Base-by-base conservation (phyloP, 2,888 invertebrate genomes). In the Minunthozetes semirufus region DNA sequence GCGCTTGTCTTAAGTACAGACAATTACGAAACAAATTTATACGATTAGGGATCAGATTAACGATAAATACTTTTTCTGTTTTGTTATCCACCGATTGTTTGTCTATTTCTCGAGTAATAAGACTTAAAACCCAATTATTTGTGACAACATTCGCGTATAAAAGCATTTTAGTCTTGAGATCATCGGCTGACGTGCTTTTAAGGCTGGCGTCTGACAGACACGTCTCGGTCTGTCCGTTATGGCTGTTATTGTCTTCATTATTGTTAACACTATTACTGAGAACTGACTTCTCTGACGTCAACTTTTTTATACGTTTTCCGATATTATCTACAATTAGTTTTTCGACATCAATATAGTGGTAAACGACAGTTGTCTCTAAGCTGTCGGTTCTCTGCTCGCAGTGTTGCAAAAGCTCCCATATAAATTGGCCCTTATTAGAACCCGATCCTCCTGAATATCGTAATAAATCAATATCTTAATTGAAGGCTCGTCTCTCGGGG, bases 351-450 rank as follows among this genome's bases (percentile, higher is more conserved):
- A 75, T 63, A 50, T 75, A 75, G 25, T 61, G 53, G 27, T 72
- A 75, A 13, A 19, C 33, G 22, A 59, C 22, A 33, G 3, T 33
- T 33, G 33, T 33, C 33, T 33, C 33, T 33, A 8, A 33, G 25
- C 11, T 22, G 11, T 59, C 59, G 13, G 59, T 19, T 6, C 22
- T 13, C 1, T 5, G 11, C 59, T 59, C 9, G 59, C 66, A 42
- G 13, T 63, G 74, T 25, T 73, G 68, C 15, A 75, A 27, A 15
- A 75, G n/a, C n/a, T 75, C 72, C 72, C 72, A 75, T 19, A 75
- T 75, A 59, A 75, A 75, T 33, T 75, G 61, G n/a, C 75, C 75
- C 63, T 75, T 75, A 17, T 73, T 72, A 15, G 75, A 75, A 22
- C 75, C 75, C 42, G 61, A 48, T 25, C 75, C 72, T 48, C 75